Percentiles rank a stretch among this genome's conserved stretches.
These are phyloP conservation scores for Aleiodes sp. DNA, from an alignment of 1,140 invertebrate species.

Conservation along the genomic window DNA sequence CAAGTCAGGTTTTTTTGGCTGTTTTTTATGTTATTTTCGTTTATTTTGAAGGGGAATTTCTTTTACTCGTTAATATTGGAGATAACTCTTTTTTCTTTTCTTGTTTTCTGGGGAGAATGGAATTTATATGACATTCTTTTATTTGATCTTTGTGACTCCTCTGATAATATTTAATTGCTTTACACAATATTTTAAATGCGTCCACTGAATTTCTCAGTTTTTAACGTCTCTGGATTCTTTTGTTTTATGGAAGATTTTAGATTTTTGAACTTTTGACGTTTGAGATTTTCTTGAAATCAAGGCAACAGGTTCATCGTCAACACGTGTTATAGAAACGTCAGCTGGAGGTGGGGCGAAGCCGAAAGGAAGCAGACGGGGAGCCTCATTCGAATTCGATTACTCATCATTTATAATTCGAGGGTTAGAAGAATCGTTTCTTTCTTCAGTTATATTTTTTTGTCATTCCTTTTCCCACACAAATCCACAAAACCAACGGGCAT, in stretches of 20 bases:
- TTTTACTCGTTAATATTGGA: neutral
- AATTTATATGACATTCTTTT: slow-evolving; percentile 22
- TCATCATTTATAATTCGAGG: slow-evolving; percentile 8
- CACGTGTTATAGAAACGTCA: neutral
- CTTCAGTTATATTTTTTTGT: neutral
- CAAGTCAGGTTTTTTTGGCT: neutral
- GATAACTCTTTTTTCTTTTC: slow-evolving; percentile 17
- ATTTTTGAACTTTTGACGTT: neutral
- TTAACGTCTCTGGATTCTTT: neutral
- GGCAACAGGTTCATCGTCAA: neutral
- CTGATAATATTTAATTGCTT: slow-evolving; percentile 16
- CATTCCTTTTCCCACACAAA: neutral
- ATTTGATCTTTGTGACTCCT: neutral
- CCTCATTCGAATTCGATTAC: slow-evolving; percentile 7
- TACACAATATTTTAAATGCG: neutral
- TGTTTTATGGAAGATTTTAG: neutral
- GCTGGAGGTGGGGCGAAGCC: neutral
- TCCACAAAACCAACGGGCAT: slow-evolving; percentile 20
- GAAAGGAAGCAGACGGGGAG: neutral
- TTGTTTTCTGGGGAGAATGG: neutral
- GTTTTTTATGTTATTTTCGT: neutral
- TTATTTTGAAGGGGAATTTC: neutral
- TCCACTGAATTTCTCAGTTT: neutral
- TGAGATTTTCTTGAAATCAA: neutral
- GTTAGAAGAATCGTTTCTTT: neutral